Evolutionary conservation across 2,797 vertebrate species (phyloP).

Genomic region (Astyanax mexicanus): DNA sequence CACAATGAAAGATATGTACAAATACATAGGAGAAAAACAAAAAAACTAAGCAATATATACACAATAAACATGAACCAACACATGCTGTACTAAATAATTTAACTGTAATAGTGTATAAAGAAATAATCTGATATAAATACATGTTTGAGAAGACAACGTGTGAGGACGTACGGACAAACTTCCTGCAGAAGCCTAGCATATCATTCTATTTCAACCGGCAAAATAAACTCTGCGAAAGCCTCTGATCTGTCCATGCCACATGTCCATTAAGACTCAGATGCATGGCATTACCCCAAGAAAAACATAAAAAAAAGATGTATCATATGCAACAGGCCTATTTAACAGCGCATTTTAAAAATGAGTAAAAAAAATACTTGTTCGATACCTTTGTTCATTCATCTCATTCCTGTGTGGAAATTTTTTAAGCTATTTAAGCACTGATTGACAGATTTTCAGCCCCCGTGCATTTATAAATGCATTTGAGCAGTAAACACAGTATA

Average conservation of each 20-base stretch:
- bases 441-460: conserved; percentile 20
- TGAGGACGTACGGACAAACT: conserved; percentile 49
- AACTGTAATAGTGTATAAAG: conserved; percentile 82
- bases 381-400: conserved; percentile 11
- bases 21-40: conserved; percentile 79
- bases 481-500: conserved; percentile 74
- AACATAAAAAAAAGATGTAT: not conserved
- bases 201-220: conserved; percentile 67
- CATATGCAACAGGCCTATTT: conserved; percentile 28
- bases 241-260: conserved; percentile 59
- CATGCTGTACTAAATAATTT: conserved; percentile 86
- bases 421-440: not conserved
- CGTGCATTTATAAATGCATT: conserved; percentile 54
- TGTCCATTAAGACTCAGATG: conserved; percentile 76
- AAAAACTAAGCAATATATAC: conserved; percentile 83
- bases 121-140: conserved; percentile 71
- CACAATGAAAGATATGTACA: conserved; percentile 93
- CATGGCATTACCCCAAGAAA: conserved; percentile 42
- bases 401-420: too few species aligned
- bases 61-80: conserved; percentile 87
- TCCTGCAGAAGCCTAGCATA: conserved; percentile 54
- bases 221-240: conserved; percentile 63
- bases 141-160: conserved; percentile 63
- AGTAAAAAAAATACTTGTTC: conserved; percentile 28
- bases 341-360: conserved; percentile 28